These are phyloP conservation scores for Tetrax tetrax DNA, from an alignment of 2,113 vertebrate genomes.

Conservation along the genomic window DNA sequence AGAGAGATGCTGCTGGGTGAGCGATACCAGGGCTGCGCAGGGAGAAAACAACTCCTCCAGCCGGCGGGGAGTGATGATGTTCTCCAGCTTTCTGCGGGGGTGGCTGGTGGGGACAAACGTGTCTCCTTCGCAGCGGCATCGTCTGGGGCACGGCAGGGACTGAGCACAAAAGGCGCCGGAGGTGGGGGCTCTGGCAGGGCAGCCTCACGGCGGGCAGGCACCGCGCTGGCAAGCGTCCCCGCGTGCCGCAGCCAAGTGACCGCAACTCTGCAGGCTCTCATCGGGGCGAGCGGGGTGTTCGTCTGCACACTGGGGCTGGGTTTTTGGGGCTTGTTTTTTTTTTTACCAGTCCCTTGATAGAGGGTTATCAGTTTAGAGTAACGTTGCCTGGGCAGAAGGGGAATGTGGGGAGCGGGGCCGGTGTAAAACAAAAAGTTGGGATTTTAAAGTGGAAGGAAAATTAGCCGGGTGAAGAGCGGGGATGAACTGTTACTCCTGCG, in stretches of 20 bases:
- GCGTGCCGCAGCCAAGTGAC: background rate
- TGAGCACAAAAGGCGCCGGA: background rate
- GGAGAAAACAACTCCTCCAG: background rate
- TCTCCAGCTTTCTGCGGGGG: fast-evolving
- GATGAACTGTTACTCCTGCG: background rate
- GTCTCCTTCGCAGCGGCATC: background rate
- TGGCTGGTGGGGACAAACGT: background rate
- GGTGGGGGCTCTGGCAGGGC: too few species aligned
- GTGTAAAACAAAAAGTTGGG: background rate
- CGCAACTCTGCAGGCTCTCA: fast-evolving
- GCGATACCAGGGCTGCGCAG: background rate
- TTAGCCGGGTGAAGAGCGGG: background rate
- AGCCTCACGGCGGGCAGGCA: fast-evolving
- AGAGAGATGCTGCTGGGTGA: background rate
- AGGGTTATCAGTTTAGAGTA: background rate
- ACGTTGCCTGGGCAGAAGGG: background rate
- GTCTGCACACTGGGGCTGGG: background rate
- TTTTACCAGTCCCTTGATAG: background rate
- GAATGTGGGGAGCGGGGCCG: fast-evolving
- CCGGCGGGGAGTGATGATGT: background rate
- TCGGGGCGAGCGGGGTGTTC: fast-evolving
- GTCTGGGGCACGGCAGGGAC: fast-evolving
- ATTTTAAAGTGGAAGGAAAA: background rate
- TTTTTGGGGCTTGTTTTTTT: background rate
- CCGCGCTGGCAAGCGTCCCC: fast-evolving